These are phyloP conservation scores for Siniperca knerii DNA, from an alignment of 2,113 vertebrate species.

Conservation along the genomic window DNA sequence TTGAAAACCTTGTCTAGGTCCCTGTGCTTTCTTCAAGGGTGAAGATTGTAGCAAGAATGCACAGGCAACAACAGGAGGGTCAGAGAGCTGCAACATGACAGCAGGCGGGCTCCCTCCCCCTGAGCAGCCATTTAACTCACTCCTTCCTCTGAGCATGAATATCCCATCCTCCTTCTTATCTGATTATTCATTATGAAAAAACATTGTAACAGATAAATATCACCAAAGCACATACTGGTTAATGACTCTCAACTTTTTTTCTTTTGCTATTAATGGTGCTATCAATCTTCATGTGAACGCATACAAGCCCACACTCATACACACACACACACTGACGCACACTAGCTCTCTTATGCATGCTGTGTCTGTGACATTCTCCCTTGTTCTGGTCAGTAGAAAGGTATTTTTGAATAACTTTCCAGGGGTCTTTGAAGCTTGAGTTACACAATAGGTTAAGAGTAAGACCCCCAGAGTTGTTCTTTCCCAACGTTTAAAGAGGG, in stretches of 20 bases:
- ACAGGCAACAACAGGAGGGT: constrained; percentile 48
- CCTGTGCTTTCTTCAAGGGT: constrained; percentile 12
- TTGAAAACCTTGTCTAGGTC: background rate
- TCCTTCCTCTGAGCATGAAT: constrained; percentile 39
- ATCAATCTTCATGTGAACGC: constrained; percentile 1
- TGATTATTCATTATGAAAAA: background rate
- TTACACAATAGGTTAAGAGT: constrained; percentile 46
- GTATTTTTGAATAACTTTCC: constrained; percentile 71
- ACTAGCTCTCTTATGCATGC: constrained; percentile 17
- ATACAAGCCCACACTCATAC: constrained; percentile 6
- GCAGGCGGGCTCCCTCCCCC: constrained; percentile 44
- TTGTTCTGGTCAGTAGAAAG: constrained; percentile 40
- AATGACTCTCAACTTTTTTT: background rate
- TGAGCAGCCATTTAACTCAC: constrained; percentile 35
- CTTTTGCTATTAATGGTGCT: background rate
- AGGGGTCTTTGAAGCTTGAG: constrained; percentile 58
- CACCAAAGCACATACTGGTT: background rate
- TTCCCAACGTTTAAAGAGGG: constrained; percentile 20
- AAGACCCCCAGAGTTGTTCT: background rate
- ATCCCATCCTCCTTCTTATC: constrained; percentile 1
- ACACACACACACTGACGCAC: background rate
- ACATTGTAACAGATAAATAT: background rate
- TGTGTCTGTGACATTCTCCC: constrained; percentile 55
- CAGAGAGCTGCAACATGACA: constrained; percentile 68
- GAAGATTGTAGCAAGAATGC: constrained; percentile 35